Conservation (phyloP, 2,888 invertebrate genomes). For the Eilema griseolum region DNA sequence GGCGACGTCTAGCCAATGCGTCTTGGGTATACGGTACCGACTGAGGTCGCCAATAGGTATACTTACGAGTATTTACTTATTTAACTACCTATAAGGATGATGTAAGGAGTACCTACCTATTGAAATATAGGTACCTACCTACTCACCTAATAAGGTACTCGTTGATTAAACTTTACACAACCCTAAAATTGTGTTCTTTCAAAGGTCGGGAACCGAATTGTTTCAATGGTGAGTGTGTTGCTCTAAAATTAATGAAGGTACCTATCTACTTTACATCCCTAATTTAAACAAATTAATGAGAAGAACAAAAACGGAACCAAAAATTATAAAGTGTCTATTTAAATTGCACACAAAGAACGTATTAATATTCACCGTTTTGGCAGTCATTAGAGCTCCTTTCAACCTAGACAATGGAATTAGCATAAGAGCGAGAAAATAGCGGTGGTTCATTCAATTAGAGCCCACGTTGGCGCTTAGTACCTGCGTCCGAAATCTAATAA, state of each 20-base stretch:
- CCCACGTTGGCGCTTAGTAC: conserved; percentile 42
- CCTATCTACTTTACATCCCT: conserved; percentile 1
- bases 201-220: not conserved
- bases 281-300: not conserved
- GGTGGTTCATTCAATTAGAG: conserved; percentile 57
- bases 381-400: conserved; percentile 55
- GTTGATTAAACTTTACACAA: not conserved
- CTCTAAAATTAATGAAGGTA: not conserved
- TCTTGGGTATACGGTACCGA: too few relatives aligned
- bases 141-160: too few relatives aligned
- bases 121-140: too few relatives aligned
- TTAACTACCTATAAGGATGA: too few relatives aligned
- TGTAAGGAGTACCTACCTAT: too few relatives aligned
- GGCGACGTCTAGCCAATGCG: too few relatives aligned
- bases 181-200: not conserved
- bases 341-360: conserved; percentile 38
- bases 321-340: conserved; percentile 34
- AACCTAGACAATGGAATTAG: conserved; percentile 54
- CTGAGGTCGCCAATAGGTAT: too few relatives aligned
- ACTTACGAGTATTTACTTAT: too few relatives aligned
- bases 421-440: conserved; percentile 56
- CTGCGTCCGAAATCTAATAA: conserved; percentile 69
- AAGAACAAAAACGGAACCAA: conserved; percentile 24
- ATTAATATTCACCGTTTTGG: conserved; percentile 47
- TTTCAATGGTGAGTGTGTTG: not conserved